Base-by-base conservation (phyloP, 2,888 invertebrate species). In the Trissolcus brochymenae region DNA sequence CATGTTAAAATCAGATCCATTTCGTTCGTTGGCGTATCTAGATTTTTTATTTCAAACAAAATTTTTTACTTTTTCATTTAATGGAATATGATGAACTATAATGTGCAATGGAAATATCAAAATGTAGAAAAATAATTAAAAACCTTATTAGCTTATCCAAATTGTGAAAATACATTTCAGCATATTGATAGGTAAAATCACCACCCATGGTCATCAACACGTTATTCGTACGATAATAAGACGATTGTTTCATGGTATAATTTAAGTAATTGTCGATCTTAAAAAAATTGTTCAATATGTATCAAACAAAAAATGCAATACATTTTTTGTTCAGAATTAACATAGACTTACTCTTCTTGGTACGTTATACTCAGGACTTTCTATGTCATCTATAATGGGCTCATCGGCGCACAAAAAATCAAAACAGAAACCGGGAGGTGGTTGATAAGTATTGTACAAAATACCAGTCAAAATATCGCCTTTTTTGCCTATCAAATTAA, bases 351-450 rank as follows among this genome's bases (percentile, higher is more conserved):
- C 96, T 91, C 92, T 92, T 46, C 88, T 83, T 6, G 95, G 92
- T 0, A 96, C 94, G 87, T 98, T 98, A 87, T 95, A 96, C 79
- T 95, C 94, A 0, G 95, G 93, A 56, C 96, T 94, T 17, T 91
- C 90, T 0, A 92, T 91, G 83, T 97, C 95, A 87, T 98, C 98
- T 80, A 96, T 93, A 11, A 98, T 94, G 0, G 97, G 97, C 55
- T 94, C 94, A 85, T 96, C 96, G 0, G 89, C 87, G 85, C 98
- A 98, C 0, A 95, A 90, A 4, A 94, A 91, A 86, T 99, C 98
- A 88, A 96, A 99, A 85, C 98, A 98, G 88, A 98, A 98, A 0
- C 97, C 98, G 6, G 92, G 91, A 0, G 98, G 98, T 0, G 97
- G 94, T 0, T 92, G 92, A 86, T 98, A 98, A 0, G 92, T 93